Percentiles rank a stretch among this genome's conserved stretches.
phyloP scores from a whole-genome alignment of 2,113 vertebrate genomes.

The Trematomus loennbergii region DNA sequence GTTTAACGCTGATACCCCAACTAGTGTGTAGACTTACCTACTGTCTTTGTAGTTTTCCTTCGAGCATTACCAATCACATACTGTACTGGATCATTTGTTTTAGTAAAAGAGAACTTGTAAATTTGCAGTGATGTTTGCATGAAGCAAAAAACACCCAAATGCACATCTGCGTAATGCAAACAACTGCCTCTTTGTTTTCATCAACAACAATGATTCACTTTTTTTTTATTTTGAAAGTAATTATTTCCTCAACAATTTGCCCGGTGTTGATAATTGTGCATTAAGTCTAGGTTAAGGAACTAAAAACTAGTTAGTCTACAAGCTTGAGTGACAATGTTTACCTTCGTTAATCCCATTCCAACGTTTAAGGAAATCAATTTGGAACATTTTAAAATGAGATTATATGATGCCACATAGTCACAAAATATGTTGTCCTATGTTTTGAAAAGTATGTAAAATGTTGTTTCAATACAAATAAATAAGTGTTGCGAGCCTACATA shows the following conservation, averaged over 20 bases:
- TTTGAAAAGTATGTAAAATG: too few relatives aligned
- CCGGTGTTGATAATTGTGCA: too few relatives aligned
- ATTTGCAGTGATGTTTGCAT: slow-evolving; percentile 35
- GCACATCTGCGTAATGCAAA: neutral
- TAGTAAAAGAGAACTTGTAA: slow-evolving; percentile 25
- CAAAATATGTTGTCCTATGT: too few relatives aligned
- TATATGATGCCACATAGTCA: too few relatives aligned
- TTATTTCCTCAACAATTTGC: too few relatives aligned
- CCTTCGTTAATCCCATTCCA: too few relatives aligned
- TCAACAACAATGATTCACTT: too few relatives aligned
- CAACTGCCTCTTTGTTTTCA: neutral
- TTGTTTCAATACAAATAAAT: neutral
- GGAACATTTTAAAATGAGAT: too few relatives aligned
- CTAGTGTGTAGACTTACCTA: neutral
- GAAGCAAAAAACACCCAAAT: slow-evolving; percentile 13
- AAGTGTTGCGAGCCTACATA: neutral
- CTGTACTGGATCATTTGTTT: slow-evolving; percentile 1
- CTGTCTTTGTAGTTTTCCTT: neutral
- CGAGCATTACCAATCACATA: neutral
- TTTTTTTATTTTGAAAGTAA: neutral
- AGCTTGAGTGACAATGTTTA: too few relatives aligned
- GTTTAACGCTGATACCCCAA: neutral
- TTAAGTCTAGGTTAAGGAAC: too few relatives aligned
- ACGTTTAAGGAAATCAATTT: too few relatives aligned
- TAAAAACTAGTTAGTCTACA: too few relatives aligned